A percentile compares a stretch with the other conserved stretches of the same genome.
phyloP scores from a whole-genome alignment of 2,113 vertebrate species.

The Dolichallabes microphthalmus region DNA sequence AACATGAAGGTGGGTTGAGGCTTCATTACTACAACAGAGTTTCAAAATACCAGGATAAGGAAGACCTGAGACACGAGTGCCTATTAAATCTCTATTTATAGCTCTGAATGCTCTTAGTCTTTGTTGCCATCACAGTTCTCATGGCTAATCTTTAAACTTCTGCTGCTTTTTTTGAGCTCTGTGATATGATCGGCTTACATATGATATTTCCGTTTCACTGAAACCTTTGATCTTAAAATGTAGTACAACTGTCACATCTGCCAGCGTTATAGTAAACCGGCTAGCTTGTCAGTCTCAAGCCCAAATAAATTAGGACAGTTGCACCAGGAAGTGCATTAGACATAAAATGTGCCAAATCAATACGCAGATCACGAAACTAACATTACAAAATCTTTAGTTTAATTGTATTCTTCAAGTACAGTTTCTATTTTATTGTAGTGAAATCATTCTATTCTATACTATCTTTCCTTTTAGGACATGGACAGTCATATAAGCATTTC shows the following conservation, averaged over 20 bases:
- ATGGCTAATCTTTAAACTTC: not conserved
- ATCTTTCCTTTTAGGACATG: no score
- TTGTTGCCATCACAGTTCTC: not conserved
- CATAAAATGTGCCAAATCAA: no score
- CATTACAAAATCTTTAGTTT: no score
- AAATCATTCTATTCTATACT: no score
- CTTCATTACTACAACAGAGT: not conserved
- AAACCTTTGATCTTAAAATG: not conserved
- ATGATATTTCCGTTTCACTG: not conserved
- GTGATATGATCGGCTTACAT: not conserved
- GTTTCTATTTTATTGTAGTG: no score
- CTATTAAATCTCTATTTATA: conserved; percentile 12
- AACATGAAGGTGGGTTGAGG: not conserved
- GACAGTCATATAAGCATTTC: no score
- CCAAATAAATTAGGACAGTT: no score
- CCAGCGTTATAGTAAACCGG: not conserved
- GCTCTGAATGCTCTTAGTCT: not conserved
- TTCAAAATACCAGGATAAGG: not conserved
- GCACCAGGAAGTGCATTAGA: no score
- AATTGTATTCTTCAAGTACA: no score
- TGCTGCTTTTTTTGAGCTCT: not conserved
- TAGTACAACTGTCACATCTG: not conserved
- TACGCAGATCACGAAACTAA: no score
- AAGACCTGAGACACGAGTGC: conserved; percentile 1
- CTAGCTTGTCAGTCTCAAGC: not conserved